Conservation (phyloP, 2,888 invertebrate genomes). For the Flexamia atlantica region DNA sequence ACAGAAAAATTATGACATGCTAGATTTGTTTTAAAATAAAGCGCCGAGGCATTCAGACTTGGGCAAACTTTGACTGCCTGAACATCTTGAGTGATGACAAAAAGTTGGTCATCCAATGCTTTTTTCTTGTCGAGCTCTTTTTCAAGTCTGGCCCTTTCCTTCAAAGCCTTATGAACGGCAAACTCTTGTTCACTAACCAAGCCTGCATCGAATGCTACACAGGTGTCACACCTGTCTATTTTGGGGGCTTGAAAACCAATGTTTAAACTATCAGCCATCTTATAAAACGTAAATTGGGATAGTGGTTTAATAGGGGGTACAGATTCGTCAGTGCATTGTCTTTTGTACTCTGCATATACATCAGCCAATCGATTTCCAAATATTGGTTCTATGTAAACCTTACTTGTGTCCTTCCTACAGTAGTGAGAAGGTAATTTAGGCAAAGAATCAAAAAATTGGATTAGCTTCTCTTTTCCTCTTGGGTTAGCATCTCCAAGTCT, state of each 20-base stretch:
- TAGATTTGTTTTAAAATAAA: slow-evolving; percentile 54
- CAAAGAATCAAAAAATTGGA: slow-evolving; percentile 53
- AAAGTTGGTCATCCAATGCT: slow-evolving; percentile 1
- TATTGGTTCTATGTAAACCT: slow-evolving; percentile 67
- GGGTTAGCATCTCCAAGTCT: not conserved
- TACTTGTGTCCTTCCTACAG: slow-evolving; percentile 63
- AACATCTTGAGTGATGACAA: slow-evolving; percentile 41
- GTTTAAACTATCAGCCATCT: slow-evolving; percentile 63
- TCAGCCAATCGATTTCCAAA: slow-evolving; percentile 29
- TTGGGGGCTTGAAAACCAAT: slow-evolving; percentile 62
- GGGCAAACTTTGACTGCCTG: slow-evolving; percentile 66
- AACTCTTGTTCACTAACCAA: slow-evolving; percentile 61
- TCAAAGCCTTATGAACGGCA: slow-evolving; percentile 60
- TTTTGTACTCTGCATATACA: slow-evolving; percentile 56
- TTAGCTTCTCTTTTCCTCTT: slow-evolving; percentile 2
- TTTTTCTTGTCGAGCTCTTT: slow-evolving; percentile 61
- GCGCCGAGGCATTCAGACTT: slow-evolving; percentile 52
- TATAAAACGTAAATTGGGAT: slow-evolving; percentile 56
- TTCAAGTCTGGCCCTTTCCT: slow-evolving; percentile 62
- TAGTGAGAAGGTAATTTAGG: slow-evolving; percentile 68
- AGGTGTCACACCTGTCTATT: slow-evolving; percentile 63
- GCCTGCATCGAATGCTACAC: slow-evolving; percentile 57
- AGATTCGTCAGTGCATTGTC: slow-evolving; percentile 8
- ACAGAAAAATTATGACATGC: slow-evolving; percentile 42
- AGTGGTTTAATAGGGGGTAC: slow-evolving; percentile 58